phyloP scores from a whole-genome alignment of 2,113 vertebrate species.

The Brachyhypopomus gauderio region DNA sequence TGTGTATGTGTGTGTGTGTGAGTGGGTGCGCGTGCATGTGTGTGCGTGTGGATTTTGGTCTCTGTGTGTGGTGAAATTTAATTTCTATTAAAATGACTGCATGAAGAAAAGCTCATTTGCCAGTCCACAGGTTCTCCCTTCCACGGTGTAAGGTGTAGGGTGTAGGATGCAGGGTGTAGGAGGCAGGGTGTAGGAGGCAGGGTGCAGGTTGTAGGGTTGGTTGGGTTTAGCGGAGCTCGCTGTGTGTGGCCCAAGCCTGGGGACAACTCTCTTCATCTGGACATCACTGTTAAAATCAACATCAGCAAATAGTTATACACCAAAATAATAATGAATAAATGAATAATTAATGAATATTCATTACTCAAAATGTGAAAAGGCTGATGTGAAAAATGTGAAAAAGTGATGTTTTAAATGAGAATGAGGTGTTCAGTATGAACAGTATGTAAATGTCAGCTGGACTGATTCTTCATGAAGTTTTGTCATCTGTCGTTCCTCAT shows the following conservation, averaged over 20 bases:
- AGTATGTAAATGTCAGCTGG: neutral
- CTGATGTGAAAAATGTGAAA: neutral
- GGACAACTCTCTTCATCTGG: no score
- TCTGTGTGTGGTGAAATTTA: neutral
- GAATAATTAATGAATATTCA: neutral
- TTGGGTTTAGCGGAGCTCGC: no score
- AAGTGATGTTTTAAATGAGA: neutral
- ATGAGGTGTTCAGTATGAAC: neutral
- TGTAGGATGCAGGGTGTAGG: no score
- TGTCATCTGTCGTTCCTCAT: neutral
- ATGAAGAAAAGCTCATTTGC: neutral
- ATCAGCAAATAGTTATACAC: neutral
- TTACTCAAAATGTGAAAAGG: neutral
- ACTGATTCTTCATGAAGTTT: neutral
- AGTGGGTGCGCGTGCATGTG: neutral
- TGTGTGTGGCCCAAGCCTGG: no score
- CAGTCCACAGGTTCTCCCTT: no score
- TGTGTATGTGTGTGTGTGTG: neutral
- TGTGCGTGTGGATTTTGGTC: neutral
- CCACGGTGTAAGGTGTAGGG: no score
- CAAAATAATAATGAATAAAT: neutral
- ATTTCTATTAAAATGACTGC: neutral
- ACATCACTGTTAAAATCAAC: no score
- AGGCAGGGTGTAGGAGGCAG: no score
- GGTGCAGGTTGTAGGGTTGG: no score